A percentile compares a stretch with the other conserved stretches of the same genome.
These are phyloP conservation scores for Patella depressa DNA, from an alignment of 2,888 invertebrate species.

Conservation along the genomic window DNA sequence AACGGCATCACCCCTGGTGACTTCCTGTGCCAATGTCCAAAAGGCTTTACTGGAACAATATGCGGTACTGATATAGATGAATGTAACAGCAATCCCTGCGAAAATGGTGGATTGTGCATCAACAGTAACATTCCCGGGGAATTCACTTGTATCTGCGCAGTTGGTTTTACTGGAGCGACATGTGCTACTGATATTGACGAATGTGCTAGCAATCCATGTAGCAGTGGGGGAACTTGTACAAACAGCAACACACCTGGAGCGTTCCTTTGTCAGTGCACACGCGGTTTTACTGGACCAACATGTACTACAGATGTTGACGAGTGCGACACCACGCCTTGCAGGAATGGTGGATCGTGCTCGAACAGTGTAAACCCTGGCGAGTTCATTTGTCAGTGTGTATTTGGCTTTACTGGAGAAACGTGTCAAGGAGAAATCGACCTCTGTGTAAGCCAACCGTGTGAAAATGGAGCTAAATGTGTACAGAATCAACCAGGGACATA, in stretches of 20 bases:
- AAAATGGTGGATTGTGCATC: conserved; percentile 36
- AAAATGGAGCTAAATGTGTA: conserved; percentile 31
- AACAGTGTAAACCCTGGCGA: conserved; percentile 23
- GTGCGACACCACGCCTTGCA: conserved; percentile 87
- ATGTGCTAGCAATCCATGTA: conserved; percentile 8
- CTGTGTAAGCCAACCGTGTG: conserved; percentile 31
- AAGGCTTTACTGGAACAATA: conserved; percentile 38
- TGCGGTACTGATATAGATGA: conserved; percentile 18
- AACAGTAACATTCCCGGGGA: conserved; percentile 25
- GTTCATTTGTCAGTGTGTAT: conserved; percentile 40
- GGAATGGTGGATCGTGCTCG: conserved; percentile 87
- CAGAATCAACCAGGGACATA: conserved; percentile 26
- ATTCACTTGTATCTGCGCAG: conserved; percentile 35
- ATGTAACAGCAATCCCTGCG: conserved; percentile 36
- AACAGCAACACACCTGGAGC: conserved; percentile 11
- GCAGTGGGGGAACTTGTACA: not conserved
- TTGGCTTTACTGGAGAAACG: conserved; percentile 35
- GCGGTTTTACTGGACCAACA: conserved; percentile 32
- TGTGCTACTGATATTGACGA: conserved; percentile 43
- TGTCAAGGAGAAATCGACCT: conserved; percentile 24
- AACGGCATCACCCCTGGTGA: conserved; percentile 43
- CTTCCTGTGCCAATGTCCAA: conserved; percentile 63
- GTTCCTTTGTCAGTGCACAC: conserved; percentile 70
- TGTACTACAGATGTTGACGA: conserved; percentile 92
- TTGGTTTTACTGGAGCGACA: conserved; percentile 31